Evolutionary conservation across 2,797 vertebrate genomes (phyloP).

Genomic region (Galagoides demidoff): DNA sequence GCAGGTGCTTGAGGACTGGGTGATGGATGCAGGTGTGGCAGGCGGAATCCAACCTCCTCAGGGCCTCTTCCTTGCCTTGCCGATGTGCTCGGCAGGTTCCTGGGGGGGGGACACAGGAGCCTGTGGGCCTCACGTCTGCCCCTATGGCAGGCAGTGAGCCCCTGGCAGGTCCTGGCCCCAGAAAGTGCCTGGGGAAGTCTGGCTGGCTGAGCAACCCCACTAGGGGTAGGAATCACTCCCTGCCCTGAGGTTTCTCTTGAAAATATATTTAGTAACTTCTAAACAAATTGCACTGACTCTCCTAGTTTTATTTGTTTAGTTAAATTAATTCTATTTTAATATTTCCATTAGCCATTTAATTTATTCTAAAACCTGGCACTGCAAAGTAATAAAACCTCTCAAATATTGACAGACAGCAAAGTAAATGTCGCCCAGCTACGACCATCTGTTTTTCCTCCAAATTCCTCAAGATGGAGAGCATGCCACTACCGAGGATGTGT

Average conservation of each 20-base stretch:
- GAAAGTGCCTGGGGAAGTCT: background rate
- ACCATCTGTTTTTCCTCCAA: conserved; percentile 84
- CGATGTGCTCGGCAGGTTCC: background rate
- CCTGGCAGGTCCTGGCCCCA: background rate
- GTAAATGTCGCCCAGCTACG: conserved; percentile 84
- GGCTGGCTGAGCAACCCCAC: background rate
- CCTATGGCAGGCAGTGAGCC: background rate
- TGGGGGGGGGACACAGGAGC: rapidly evolving
- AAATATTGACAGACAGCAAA: conserved; percentile 89
- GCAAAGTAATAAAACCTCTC: conserved; percentile 86
- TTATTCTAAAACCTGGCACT: conserved; percentile 86
- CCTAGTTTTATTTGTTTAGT: conserved; percentile 84
- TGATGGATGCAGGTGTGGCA: rapidly evolving
- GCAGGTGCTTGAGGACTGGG: too few relatives aligned
- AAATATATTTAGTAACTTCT: conserved; percentile 81
- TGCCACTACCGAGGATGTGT: background rate
- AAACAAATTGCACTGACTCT: conserved; percentile 72
- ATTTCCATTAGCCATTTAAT: conserved; percentile 88
- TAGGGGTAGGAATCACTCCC: conserved; percentile 49
- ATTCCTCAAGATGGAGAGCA: conserved; percentile 71
- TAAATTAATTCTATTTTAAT: conserved; percentile 89
- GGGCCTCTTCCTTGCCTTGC: too few relatives aligned
- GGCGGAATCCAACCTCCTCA: background rate
- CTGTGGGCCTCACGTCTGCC: rapidly evolving
- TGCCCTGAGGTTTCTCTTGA: conserved; percentile 67